A percentile compares a stretch with the other conserved stretches of the same genome.
Evolutionary conservation across 2,888 invertebrate species (phyloP).

Genomic region (Creontiades dilutus): DNA sequence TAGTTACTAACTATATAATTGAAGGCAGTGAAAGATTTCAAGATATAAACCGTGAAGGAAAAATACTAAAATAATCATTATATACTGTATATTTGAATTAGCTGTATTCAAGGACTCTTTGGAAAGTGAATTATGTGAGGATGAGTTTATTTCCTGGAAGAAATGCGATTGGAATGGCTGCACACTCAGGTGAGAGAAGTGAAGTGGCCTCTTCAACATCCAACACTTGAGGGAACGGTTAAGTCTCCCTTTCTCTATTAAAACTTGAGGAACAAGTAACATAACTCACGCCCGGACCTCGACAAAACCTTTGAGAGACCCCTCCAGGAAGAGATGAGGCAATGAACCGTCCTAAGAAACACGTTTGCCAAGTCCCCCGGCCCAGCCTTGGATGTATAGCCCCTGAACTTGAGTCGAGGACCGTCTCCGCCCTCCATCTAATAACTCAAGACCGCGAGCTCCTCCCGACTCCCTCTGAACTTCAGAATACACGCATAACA

Average conservation of each 20-base stretch:
- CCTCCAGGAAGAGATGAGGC: conserved; percentile 25
- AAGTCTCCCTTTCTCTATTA: conserved; percentile 53
- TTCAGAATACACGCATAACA: conserved; percentile 26
- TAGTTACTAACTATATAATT: too few species aligned
- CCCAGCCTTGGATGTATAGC: neutral
- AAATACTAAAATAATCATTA: too few species aligned
- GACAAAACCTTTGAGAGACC: conserved; percentile 45
- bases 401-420: neutral
- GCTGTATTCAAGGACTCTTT: too few species aligned
- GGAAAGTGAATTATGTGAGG: neutral
- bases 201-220: neutral
- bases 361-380: neutral
- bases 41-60: too few species aligned
- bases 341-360: conserved; percentile 49
- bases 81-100: too few species aligned
- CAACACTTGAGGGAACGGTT: conserved; percentile 38
- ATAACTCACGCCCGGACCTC: conserved; percentile 59
- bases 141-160: neutral
- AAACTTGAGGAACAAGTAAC: conserved; percentile 67
- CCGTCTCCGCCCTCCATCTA: conserved; percentile 22
- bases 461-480: conserved; percentile 28
- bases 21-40: too few species aligned
- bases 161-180: conserved; percentile 17
- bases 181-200: conserved; percentile 25
- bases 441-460: conserved; percentile 57